Evolutionary conservation across 1,140 invertebrate genomes (phyloP), one percentile per base, ranked within the genome.

Genomic region (Nymphalis io): DNA sequence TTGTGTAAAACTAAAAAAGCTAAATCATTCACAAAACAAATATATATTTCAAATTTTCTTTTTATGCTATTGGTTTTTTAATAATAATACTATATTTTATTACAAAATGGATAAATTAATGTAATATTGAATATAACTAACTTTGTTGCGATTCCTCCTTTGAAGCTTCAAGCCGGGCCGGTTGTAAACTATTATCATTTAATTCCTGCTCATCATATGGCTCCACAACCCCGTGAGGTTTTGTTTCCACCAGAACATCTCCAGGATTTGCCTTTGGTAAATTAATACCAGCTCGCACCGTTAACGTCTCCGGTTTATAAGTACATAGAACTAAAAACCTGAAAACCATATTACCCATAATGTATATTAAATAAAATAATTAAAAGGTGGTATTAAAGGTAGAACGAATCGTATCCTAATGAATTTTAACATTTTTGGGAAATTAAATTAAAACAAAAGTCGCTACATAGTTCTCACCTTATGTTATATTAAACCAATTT

Each of bases 221-320:
- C 58, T 92, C 89, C n/a, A 90, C 90, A 8, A 82, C 83, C n/a
- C 90, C 92, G 10, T 81, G 81, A 20, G 87, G 74, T 64, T 84
- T 86, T 2, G 85, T 84, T 12, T 88, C 82, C 51, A 86, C 74
- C 3, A 92, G 76, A 59, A 92, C 87, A 48, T 92, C 89, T 4
- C 87, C 87, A 13, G 89, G 89, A 33, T 89, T 92, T 13, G 91
- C 89, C 42, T 93, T 94, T 0, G 94, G 94, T 51, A 95, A 85
- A 57, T 94, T 94, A 40, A 95, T 93, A 16, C 95, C 95, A 21
- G 96, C 95, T 66, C 95, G 92, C 11, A 97, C 95, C 0, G 95
- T 96, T 64, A 96, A 92, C 8, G 95, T 96, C 84, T 96, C 95
- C 3, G 95, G 95, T 74, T 96, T 94, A 78, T 95, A 96, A 18